Evolutionary conservation across 2,113 vertebrate species (phyloP).

Genomic region (Bostrychus sinensis): DNA sequence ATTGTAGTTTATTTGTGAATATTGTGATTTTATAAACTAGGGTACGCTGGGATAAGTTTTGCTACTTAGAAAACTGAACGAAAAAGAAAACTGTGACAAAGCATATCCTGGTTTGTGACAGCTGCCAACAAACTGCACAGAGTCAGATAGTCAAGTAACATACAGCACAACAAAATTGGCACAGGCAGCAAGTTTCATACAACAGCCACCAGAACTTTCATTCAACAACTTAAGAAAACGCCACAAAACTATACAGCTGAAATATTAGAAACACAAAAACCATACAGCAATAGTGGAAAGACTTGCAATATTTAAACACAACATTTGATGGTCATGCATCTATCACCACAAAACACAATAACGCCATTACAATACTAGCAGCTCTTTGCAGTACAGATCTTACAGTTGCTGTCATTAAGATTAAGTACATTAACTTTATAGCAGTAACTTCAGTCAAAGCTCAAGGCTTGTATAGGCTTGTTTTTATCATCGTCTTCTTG

Average conservation of each 20-base stretch:
- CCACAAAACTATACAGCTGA: not conserved
- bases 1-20: not conserved
- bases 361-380: too few relatives aligned
- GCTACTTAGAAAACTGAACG: not conserved
- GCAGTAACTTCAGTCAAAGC: too few relatives aligned
- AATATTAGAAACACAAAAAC: not conserved
- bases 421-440: too few relatives aligned
- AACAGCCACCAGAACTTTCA: not conserved
- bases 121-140: conserved; percentile 5
- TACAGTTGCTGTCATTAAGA: too few relatives aligned
- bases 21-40: conserved; percentile 1
- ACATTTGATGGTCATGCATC: too few relatives aligned
- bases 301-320: too few relatives aligned
- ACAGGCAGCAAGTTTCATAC: conserved; percentile 3
- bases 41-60: conserved; percentile 2
- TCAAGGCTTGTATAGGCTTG: too few relatives aligned
- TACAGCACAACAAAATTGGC: conserved; percentile 5
- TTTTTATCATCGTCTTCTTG: too few relatives aligned
- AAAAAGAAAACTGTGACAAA: conserved; percentile 8
- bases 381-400: too few relatives aligned
- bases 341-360: too few relatives aligned
- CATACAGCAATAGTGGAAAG: too few relatives aligned
- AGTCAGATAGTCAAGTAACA: not conserved
- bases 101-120: conserved; percentile 8
- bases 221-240: not conserved